Evolutionary conservation across 2,797 vertebrate genomes (phyloP).

Genomic region (Coendou prehensilis): DNA sequence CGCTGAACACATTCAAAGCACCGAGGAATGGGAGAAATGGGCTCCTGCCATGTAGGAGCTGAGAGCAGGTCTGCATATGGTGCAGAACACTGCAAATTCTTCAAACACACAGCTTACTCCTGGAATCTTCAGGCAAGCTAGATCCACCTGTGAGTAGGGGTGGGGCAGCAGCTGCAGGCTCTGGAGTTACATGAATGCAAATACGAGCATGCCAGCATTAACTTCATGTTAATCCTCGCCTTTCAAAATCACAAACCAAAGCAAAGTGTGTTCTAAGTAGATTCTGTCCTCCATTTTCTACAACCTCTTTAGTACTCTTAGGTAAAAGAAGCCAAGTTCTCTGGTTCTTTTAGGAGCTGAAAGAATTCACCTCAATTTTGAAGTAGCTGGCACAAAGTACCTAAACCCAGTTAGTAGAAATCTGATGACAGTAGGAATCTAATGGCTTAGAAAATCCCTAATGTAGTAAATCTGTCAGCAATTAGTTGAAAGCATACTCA

Average conservation of each 20-base stretch:
- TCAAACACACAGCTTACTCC: not conserved
- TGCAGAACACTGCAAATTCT: not conserved
- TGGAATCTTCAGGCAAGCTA: constrained; percentile 14
- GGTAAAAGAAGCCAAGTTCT: constrained; percentile 54
- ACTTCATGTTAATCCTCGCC: constrained; percentile 46
- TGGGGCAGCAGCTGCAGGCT: constrained; percentile 38
- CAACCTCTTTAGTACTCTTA: constrained; percentile 53
- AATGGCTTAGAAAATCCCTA: constrained; percentile 75
- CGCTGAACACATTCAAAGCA: not conserved
- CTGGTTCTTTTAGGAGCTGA: constrained; percentile 45
- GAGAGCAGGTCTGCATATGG: not conserved
- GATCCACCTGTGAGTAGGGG: constrained; percentile 59
- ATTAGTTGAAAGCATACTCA: constrained; percentile 71
- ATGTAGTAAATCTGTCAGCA: constrained; percentile 82
- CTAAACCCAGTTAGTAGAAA: constrained; percentile 54
- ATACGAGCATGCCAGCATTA: not conserved
- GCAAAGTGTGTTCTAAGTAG: constrained; percentile 55
- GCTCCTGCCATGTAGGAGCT: not conserved
- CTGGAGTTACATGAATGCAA: not conserved
- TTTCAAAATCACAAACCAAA: constrained; percentile 70
- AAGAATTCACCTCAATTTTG: constrained; percentile 66
- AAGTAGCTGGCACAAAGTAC: constrained; percentile 55
- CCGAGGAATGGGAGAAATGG: not conserved
- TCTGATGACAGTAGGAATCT: constrained; percentile 72
- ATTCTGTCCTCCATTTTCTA: constrained; percentile 64